Base-by-base conservation (phyloP, 2,888 invertebrate species). In the Drosophila cyrtoloma region DNA sequence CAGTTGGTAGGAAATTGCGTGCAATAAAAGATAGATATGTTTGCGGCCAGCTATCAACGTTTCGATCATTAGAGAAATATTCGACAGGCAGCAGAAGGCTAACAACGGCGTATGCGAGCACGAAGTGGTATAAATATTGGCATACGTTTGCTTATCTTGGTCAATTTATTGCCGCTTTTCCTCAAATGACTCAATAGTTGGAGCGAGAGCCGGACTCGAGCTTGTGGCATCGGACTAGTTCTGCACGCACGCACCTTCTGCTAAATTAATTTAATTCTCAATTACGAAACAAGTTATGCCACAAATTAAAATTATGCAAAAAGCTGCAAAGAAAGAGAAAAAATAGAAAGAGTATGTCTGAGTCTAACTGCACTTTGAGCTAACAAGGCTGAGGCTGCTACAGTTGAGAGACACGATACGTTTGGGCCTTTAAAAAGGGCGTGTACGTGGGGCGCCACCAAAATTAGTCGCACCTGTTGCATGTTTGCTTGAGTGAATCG, bases 231-330 rank as follows among this genome's bases (percentile, higher is more conserved):
- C 86, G 68, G 88, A 84, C 89, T 88, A 85, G 85, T 88, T 85
- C 82, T 88, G 72, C 80, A 81, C 82, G 81, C 87, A 89, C 86
- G 83, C 89, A 88, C 84, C 88, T 82, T 86, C 82, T 84, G 71
- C 76, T 71, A 86, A 86, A 86, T 86, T 84, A 88, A 90, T 90
- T 84, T 86, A 90, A 88, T 90, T 91, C 90, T 86, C 85, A 87
- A 90, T 91, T 91, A 87, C 81, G 86, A 90, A 91, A 91, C 91
- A 81, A 91, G 91, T 91, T 91, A 89, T 90, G 89, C 89, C 88
- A 83, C 91, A 91, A 84, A 82, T 81, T 81, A 82, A 88, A 82
- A 86, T 89, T 87, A 86, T 85, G 89, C 81, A 79, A 79, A 71
- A 52, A 58, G 51, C 28, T 50, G 50, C 63, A 51, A n/a, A 37